Evolutionary conservation across 2,113 vertebrate genomes (phyloP).

Genomic region (Festucalex cinctus): DNA sequence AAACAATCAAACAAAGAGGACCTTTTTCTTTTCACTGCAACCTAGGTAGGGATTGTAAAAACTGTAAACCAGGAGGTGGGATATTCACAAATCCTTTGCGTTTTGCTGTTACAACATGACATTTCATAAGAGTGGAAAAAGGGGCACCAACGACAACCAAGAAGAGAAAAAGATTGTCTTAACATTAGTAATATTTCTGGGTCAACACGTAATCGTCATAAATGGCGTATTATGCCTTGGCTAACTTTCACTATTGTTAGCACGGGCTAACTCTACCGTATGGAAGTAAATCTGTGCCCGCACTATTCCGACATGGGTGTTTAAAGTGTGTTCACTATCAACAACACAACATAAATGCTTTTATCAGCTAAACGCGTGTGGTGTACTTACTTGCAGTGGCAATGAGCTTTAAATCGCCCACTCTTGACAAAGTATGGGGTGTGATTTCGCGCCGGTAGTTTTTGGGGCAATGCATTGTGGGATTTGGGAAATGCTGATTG

Average conservation of each 20-base stretch:
- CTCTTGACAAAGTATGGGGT: not conserved
- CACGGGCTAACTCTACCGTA: conserved; percentile 18
- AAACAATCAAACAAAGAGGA: not conserved
- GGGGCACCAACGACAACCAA: not conserved
- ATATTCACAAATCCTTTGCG: not conserved
- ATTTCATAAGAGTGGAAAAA: not conserved
- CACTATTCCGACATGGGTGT: not conserved
- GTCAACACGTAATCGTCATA: not conserved
- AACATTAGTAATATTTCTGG: not conserved
- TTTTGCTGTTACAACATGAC: too few species aligned
- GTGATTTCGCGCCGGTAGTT: conserved; percentile 50
- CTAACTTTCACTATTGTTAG: not conserved
- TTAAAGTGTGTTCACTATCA: not conserved
- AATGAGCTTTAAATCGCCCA: not conserved
- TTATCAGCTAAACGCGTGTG: accelerated
- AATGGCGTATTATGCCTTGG: not conserved
- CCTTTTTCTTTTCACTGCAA: not conserved
- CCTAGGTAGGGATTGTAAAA: not conserved
- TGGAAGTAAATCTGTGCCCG: too few species aligned
- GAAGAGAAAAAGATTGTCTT: not conserved
- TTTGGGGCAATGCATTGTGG: conserved; percentile 41
- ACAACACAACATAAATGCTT: not conserved
- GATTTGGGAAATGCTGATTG: conserved; percentile 25
- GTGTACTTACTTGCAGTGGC: conserved; percentile 28
- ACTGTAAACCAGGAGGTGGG: not conserved